phyloP scores from a whole-genome alignment of 1,140 invertebrate species.

The Ips typographus region DNA sequence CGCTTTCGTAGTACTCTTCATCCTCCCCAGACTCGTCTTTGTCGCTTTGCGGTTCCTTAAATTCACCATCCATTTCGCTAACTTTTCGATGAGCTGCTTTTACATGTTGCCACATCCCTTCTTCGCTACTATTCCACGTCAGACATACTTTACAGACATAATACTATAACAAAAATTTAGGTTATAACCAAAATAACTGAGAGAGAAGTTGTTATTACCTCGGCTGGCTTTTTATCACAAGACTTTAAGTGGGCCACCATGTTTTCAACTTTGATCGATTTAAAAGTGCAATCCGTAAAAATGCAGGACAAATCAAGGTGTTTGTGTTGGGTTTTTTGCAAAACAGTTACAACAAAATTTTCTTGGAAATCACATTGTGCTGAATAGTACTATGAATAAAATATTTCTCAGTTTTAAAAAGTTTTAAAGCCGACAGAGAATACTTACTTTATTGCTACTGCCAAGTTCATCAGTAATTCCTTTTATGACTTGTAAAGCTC shows the following conservation, averaged over 20 bases:
- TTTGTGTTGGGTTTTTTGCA: conserved; percentile 20
- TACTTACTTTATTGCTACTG: no score
- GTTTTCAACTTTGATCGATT: conserved; percentile 13
- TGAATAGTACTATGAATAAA: conserved; percentile 16
- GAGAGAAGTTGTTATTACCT: no score
- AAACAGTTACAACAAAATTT: conserved; percentile 9
- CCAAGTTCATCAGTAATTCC: background rate
- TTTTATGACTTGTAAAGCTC: conserved; percentile 22
- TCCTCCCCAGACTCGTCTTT: conserved; percentile 14
- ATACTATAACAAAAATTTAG: conserved; percentile 19
- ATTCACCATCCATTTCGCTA: conserved; percentile 23
- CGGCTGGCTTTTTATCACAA: conserved; percentile 38
- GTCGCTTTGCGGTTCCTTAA: conserved; percentile 8
- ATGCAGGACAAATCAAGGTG: conserved; percentile 27
- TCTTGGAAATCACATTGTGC: conserved; percentile 27
- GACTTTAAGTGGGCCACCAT: conserved; percentile 38
- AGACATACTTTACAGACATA: conserved; percentile 31
- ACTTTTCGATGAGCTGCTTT: conserved; percentile 28
- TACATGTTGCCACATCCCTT: conserved; percentile 35
- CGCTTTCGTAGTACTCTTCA: background rate
- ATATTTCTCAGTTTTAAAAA: conserved; percentile 6
- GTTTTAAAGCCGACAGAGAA: background rate
- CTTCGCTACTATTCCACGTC: conserved; percentile 14
- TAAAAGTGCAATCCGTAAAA: conserved; percentile 37
- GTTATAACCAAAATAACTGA: conserved; percentile 1